Conservation (phyloP, 2,888 invertebrate species). For the Imbricaverruca yamaguchii region DNA sequence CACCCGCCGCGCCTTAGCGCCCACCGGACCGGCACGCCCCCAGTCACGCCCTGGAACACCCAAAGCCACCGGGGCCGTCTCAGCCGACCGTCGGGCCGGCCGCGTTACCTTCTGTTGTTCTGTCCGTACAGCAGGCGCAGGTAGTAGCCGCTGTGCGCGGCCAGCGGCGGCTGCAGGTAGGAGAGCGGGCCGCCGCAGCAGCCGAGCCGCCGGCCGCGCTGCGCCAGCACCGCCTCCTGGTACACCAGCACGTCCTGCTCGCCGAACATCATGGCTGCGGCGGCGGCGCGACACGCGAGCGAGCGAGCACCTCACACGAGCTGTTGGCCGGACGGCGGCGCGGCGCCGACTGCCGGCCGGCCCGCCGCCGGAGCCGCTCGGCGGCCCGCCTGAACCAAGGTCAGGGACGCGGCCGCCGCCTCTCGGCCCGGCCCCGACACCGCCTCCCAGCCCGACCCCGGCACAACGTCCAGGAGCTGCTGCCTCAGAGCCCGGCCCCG, state of each 20-base stretch:
- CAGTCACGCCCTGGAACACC: too few relatives aligned
- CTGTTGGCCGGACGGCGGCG: neutral
- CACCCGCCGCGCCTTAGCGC: too few relatives aligned
- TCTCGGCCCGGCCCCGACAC: constrained; percentile 16
- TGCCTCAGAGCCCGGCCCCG: too few relatives aligned
- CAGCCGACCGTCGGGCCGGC: too few relatives aligned
- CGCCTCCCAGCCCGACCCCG: constrained; percentile 23
- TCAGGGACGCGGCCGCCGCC: constrained; percentile 27
- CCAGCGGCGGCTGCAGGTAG: neutral
- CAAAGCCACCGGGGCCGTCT: too few relatives aligned
- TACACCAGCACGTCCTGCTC: constrained; percentile 20
- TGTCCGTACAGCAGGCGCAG: constrained; percentile 10
- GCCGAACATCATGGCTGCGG: constrained; percentile 7
- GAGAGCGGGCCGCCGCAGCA: neutral
- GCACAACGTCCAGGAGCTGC: too few relatives aligned
- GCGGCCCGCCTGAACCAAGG: constrained; percentile 30
- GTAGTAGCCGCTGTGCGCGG: constrained; percentile 13
- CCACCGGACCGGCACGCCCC: too few relatives aligned
- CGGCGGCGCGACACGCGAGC: neutral
- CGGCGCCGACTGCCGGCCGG: constrained; percentile 23
- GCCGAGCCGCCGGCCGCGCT: neutral
- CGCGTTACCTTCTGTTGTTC: neutral
- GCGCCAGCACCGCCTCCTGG: constrained; percentile 14
- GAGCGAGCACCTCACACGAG: too few relatives aligned
- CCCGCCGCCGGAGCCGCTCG: constrained; percentile 25